Conservation (phyloP, 2,113 vertebrate species). For the Zosterops hypoxanthus region DNA sequence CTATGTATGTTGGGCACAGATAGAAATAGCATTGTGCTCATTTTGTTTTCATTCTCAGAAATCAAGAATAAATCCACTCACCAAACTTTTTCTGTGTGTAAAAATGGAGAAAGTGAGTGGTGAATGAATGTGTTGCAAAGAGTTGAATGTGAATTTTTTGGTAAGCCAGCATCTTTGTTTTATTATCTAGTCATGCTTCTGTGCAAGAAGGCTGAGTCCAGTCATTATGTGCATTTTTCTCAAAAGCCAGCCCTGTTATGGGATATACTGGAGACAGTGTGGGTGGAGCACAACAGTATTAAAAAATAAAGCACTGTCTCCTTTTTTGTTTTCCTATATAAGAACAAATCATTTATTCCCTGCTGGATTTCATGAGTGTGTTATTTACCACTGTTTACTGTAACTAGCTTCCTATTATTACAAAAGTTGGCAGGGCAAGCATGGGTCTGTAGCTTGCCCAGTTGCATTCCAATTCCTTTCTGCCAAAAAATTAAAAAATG, state of each 20-base stretch:
- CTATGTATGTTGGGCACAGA: neutral
- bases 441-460: slow-evolving; percentile 54
- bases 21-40: slow-evolving; percentile 22
- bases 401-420: slow-evolving; percentile 72
- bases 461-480: slow-evolving; percentile 56
- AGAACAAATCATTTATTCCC: slow-evolving; percentile 65
- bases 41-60: slow-evolving; percentile 25
- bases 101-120: slow-evolving; percentile 46
- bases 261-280: slow-evolving; percentile 61
- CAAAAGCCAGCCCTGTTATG: slow-evolving; percentile 42
- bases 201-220: slow-evolving; percentile 20
- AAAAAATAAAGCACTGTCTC: slow-evolving; percentile 49
- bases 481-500: slow-evolving; percentile 63
- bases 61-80: neutral
- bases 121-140: neutral
- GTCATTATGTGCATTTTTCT: slow-evolving; percentile 59
- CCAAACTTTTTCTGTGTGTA: neutral
- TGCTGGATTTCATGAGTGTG: slow-evolving; percentile 46
- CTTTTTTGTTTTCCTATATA: slow-evolving; percentile 61
- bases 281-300: slow-evolving; percentile 54
- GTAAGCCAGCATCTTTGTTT: slow-evolving; percentile 59
- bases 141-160: neutral
- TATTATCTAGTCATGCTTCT: slow-evolving; percentile 65
- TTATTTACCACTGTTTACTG: slow-evolving; percentile 73
- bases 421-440: slow-evolving; percentile 59